phyloP scores from a whole-genome alignment of 2,888 invertebrate species.

The Xylota sylvarum region DNA sequence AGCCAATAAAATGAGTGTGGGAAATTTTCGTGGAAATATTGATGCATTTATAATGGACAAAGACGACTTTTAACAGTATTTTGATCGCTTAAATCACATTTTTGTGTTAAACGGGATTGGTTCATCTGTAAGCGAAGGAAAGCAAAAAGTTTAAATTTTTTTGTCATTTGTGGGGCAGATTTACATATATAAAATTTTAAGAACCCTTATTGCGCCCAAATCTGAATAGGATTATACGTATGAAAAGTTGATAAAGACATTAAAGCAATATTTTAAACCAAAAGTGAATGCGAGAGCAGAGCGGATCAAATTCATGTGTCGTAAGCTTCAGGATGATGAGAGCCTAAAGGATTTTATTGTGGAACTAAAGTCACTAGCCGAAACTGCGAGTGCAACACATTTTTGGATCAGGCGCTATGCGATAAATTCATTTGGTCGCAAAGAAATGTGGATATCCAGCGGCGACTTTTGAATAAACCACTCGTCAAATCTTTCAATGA shows the following conservation, averaged over 20 bases:
- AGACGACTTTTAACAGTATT: constrained; percentile 23
- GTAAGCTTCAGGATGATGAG: background rate
- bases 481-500: constrained; percentile 19
- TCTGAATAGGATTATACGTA: constrained; percentile 18
- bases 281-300: constrained; percentile 33
- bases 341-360: background rate
- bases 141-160: constrained; percentile 8
- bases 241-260: background rate
- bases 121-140: background rate
- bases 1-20: constrained; percentile 21
- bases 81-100: constrained; percentile 28
- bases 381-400: constrained; percentile 3
- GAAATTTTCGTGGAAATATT: constrained; percentile 31
- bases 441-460: constrained; percentile 22
- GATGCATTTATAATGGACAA: no score
- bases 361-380: constrained; percentile 25
- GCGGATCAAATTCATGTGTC: constrained; percentile 26
- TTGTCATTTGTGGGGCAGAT: constrained; percentile 8
- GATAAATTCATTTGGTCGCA: constrained; percentile 30
- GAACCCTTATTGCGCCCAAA: constrained; percentile 6
- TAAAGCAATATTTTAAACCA: constrained; percentile 23
- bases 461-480: constrained; percentile 14
- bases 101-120: constrained; percentile 23
- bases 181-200: constrained; percentile 24
- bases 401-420: no score